A percentile compares a stretch with the other conserved stretches of the same genome.
Evolutionary conservation across 2,888 invertebrate species (phyloP).

Genomic region (Thereva nobilitata): DNA sequence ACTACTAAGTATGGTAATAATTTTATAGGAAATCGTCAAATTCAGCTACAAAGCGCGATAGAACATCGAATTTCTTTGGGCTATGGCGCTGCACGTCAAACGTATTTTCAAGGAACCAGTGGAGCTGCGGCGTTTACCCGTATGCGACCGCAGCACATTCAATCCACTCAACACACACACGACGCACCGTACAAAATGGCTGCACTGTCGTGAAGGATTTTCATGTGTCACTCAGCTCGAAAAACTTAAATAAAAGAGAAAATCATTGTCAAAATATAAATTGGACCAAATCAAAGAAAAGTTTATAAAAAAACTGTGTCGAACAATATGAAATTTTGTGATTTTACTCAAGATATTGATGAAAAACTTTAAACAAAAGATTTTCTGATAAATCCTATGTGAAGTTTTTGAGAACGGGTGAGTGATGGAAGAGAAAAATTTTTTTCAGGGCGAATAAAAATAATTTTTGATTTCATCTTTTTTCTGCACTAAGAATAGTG

Average conservation of each 20-base stretch:
- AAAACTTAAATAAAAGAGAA: constrained; percentile 30
- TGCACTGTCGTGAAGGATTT: constrained; percentile 43
- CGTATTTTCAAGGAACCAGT: constrained; percentile 45
- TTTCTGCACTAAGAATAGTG: constrained; percentile 4
- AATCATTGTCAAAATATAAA: constrained; percentile 31
- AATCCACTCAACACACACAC: constrained; percentile 46
- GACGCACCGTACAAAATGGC: constrained; percentile 39
- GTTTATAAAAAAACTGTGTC: constrained; percentile 21
- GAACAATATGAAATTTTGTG: constrained; percentile 31
- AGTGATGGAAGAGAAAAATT: constrained; percentile 18
- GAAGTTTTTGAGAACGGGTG: constrained; percentile 29
- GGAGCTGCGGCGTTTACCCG: constrained; percentile 47
- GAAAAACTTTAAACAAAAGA: constrained; percentile 31
- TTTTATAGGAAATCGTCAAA: constrained; percentile 17
- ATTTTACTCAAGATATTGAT: constrained; percentile 24
- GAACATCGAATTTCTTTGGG: constrained; percentile 18
- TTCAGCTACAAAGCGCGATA: constrained; percentile 17
- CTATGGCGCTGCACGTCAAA: constrained; percentile 35
- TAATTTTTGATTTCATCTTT: background rate
- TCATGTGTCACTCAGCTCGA: constrained; percentile 42
- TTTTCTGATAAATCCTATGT: constrained; percentile 24
- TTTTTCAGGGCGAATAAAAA: constrained; percentile 21
- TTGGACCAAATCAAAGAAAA: constrained; percentile 33
- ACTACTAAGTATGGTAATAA: background rate
- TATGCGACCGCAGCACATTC: constrained; percentile 47